Conservation (phyloP, 92 coral and sea anemone genomes). For the Siderastrea radians region DNA sequence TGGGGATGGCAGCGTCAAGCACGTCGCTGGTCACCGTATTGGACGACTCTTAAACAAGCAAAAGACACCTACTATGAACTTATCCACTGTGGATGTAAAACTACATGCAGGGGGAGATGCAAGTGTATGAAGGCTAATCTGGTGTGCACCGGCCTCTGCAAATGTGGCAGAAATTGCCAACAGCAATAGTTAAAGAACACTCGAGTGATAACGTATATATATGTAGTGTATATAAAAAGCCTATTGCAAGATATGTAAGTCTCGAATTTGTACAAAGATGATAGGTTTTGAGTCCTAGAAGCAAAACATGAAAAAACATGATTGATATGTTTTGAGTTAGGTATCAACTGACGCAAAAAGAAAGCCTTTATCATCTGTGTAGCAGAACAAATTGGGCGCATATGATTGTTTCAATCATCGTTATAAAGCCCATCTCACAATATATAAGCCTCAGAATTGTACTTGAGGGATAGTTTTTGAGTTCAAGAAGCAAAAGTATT, state of each 20-base stretch:
- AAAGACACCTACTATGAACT: slow-evolving; percentile 63
- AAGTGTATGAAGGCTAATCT: slow-evolving; percentile 72
- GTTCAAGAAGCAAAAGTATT: slow-evolving; percentile 43
- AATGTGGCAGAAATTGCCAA: slow-evolving; percentile 60
- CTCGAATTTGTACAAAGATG: slow-evolving; percentile 33
- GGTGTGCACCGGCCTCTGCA: slow-evolving; percentile 72
- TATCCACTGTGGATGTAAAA: slow-evolving; percentile 70
- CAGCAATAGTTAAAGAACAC: slow-evolving; percentile 50
- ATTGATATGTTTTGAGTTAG: slow-evolving; percentile 34
- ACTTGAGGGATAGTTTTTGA: slow-evolving; percentile 38
- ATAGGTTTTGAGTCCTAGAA: slow-evolving; percentile 35
- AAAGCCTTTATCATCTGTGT: slow-evolving; percentile 21
- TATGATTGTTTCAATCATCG: slow-evolving; percentile 41
- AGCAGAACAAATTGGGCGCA: slow-evolving; percentile 29
- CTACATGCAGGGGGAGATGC: slow-evolving; percentile 68
- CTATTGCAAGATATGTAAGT: slow-evolving; percentile 36
- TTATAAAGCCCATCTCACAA: slow-evolving; percentile 36
- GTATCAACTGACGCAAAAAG: slow-evolving; percentile 36
- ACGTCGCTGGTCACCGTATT: slow-evolving; percentile 65
- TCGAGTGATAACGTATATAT: slow-evolving; percentile 15
- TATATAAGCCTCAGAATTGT: slow-evolving; percentile 31
- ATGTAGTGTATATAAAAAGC: slow-evolving; percentile 32
- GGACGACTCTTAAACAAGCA: slow-evolving; percentile 71
- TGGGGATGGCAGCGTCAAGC: slow-evolving; percentile 76
- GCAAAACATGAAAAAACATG: slow-evolving; percentile 34